Percentiles rank a stretch among this genome's conserved stretches.
phyloP scores from a whole-genome alignment of 2,888 invertebrate genomes.

The Callyntrura sp. region DNA sequence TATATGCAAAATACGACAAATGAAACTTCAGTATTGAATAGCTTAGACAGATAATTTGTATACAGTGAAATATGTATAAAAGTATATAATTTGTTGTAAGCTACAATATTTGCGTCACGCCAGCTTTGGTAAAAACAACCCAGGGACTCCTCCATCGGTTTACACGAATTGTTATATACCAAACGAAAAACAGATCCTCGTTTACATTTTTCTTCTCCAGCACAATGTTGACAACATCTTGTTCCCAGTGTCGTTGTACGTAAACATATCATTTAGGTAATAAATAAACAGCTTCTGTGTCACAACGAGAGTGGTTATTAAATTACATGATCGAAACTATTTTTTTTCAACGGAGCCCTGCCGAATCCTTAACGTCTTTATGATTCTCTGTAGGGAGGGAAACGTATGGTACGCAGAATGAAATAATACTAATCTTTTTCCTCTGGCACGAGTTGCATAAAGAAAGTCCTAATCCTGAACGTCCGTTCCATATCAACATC shows the following conservation, averaged over 20 bases:
- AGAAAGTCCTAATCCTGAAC: slow-evolving; percentile 62
- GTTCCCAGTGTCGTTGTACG: background rate
- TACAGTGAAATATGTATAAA: too few relatives aligned
- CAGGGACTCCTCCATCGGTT: too few relatives aligned
- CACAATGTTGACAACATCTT: background rate
- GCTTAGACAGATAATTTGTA: too few relatives aligned
- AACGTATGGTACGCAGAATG: background rate
- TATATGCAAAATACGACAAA: background rate
- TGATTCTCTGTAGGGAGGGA: background rate
- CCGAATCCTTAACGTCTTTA: background rate
- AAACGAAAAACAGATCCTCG: too few relatives aligned
- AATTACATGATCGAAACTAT: background rate
- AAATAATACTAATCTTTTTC: slow-evolving; percentile 9
- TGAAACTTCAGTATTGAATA: background rate
- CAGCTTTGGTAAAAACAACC: too few relatives aligned
- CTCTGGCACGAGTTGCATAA: slow-evolving; percentile 10
- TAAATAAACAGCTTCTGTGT: background rate
- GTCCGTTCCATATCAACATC: slow-evolving; percentile 69
- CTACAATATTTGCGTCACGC: too few relatives aligned
- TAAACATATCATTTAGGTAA: background rate
- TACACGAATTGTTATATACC: too few relatives aligned
- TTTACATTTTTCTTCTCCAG: too few relatives aligned
- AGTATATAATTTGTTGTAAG: too few relatives aligned
- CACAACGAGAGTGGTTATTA: slow-evolving; percentile 2
- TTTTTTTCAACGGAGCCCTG: background rate